phyloP scores from a whole-genome alignment of 2,888 invertebrate species.

The Aproaerema taeniolella region DNA sequence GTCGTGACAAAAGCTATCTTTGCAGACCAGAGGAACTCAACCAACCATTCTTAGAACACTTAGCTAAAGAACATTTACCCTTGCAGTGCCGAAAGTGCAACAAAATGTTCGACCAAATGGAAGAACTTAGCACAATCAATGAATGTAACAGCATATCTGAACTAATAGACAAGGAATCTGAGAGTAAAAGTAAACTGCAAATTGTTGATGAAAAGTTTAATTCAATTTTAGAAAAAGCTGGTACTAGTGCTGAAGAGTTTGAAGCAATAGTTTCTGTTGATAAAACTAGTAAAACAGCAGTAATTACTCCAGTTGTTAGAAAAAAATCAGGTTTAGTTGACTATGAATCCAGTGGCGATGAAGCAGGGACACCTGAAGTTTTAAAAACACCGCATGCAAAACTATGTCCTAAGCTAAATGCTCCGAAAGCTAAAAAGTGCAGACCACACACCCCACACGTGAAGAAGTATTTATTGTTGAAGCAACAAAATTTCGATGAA shows the following conservation, averaged over 20 bases:
- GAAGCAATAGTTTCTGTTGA: constrained; percentile 51
- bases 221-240: constrained; percentile 49
- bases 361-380: constrained; percentile 29
- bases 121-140: constrained; percentile 49
- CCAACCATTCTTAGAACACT: constrained; percentile 47
- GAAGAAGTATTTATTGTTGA: constrained; percentile 46
- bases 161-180: constrained; percentile 35
- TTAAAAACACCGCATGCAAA: constrained; percentile 42
- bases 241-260: constrained; percentile 34
- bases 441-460: constrained; percentile 57
- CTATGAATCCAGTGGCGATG: constrained; percentile 58
- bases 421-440: constrained; percentile 43
- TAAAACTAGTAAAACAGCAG: constrained; percentile 53
- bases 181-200: constrained; percentile 22
- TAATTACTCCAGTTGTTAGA: constrained; percentile 59
- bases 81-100: constrained; percentile 59
- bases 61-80: constrained; percentile 51
- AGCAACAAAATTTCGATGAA: constrained; percentile 50
- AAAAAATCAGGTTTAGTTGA: constrained; percentile 53
- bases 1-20: constrained; percentile 50
- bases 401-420: constrained; percentile 42
- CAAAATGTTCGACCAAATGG: constrained; percentile 51
- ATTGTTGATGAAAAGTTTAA: constrained; percentile 55
- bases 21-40: constrained; percentile 47
- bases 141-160: constrained; percentile 61